Conservation (phyloP, 2,888 invertebrate species). For the Autographa pulchrina region DNA sequence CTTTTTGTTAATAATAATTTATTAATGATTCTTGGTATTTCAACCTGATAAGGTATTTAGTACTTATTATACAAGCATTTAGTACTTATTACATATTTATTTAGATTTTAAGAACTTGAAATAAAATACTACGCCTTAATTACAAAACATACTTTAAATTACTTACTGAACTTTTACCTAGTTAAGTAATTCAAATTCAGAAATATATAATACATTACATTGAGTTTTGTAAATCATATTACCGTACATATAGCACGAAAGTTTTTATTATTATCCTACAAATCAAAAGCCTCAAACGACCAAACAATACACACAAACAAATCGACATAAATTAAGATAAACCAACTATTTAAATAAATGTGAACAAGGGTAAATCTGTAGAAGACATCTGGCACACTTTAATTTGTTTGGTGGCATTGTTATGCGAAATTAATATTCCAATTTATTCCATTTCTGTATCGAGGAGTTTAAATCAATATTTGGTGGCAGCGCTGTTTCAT, state of each 20-base stretch:
- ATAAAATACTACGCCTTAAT: no score
- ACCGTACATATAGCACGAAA: no score
- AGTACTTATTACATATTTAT: no score
- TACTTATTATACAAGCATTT: no score
- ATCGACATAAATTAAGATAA: slow-evolving; percentile 75
- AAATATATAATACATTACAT: no score
- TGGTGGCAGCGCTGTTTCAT: slow-evolving; percentile 75
- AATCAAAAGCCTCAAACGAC: not conserved
- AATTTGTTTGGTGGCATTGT: slow-evolving; percentile 88
- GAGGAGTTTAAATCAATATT: slow-evolving; percentile 87
- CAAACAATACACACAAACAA: slow-evolving; percentile 58
- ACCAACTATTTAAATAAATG: slow-evolving; percentile 80
- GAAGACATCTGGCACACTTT: slow-evolving; percentile 87
- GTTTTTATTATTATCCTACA: no score
- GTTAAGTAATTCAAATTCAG: no score
- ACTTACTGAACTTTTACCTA: no score
- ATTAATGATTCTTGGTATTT: not conserved
- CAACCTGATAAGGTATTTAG: not conserved
- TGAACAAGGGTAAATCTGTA: slow-evolving; percentile 78
- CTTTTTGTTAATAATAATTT: slow-evolving; percentile 25
- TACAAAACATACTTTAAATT: no score
- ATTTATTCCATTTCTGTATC: slow-evolving; percentile 88
- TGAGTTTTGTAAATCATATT: no score
- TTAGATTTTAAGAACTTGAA: no score
- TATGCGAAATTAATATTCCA: slow-evolving; percentile 89